These are phyloP conservation scores for Phymanthus crucifer DNA, from an alignment of 92 coral and sea anemone genomes.

Conservation along the genomic window DNA sequence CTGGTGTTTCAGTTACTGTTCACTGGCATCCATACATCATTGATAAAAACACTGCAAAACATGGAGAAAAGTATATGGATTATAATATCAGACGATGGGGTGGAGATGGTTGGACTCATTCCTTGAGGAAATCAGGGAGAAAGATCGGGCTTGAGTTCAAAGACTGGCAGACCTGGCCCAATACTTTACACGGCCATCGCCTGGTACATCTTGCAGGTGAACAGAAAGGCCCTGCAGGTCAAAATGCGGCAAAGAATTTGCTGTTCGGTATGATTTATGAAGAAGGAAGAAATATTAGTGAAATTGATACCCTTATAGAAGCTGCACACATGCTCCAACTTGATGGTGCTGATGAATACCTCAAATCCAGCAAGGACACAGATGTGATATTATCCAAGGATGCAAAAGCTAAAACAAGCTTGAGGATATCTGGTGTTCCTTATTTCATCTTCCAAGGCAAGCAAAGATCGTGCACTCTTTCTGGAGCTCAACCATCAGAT, in stretches of 20 bases:
- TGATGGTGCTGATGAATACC: slow-evolving; percentile 53
- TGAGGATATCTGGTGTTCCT: slow-evolving; percentile 80
- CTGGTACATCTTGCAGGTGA: slow-evolving; percentile 67
- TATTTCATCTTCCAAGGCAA: slow-evolving; percentile 49
- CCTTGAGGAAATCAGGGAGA: slow-evolving; percentile 64
- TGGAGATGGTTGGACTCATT: slow-evolving; percentile 74
- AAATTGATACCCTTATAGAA: slow-evolving; percentile 49
- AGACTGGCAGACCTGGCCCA: slow-evolving; percentile 83
- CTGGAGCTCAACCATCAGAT: slow-evolving; percentile 71
- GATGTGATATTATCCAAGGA: slow-evolving; percentile 65
- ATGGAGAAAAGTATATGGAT: slow-evolving; percentile 74
- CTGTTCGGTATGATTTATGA: slow-evolving; percentile 79
- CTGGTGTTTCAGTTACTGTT: no score
- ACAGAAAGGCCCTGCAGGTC: slow-evolving; percentile 65
- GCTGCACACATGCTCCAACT: slow-evolving; percentile 72
- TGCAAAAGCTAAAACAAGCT: slow-evolving; percentile 59
- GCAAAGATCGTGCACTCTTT: slow-evolving; percentile 42
- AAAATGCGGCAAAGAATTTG: slow-evolving; percentile 69
- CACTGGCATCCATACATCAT: slow-evolving; percentile 82
- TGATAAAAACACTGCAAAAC: slow-evolving; percentile 60
- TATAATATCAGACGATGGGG: slow-evolving; percentile 77
- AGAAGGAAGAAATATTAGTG: slow-evolving; percentile 75
- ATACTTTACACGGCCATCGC: slow-evolving; percentile 73
- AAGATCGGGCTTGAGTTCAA: slow-evolving; percentile 70
- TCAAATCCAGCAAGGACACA: slow-evolving; percentile 57